Evolutionary conservation across 2,888 invertebrate genomes (phyloP).

Genomic region (Branchinecta sandiegonensis): DNA sequence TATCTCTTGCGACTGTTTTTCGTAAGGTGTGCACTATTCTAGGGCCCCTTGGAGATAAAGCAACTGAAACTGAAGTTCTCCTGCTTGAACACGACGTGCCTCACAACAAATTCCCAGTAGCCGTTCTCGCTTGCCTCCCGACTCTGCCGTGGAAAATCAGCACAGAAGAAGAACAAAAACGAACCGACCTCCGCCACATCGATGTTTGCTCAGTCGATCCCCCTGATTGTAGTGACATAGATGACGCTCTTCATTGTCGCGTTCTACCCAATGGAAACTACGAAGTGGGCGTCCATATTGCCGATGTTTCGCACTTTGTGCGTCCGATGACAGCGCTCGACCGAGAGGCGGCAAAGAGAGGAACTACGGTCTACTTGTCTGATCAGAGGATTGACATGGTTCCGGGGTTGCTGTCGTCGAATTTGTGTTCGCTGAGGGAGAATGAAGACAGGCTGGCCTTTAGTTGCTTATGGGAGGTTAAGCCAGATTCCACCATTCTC

Average conservation of each 20-base stretch:
- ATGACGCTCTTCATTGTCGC: constrained; percentile 88
- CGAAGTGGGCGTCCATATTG: constrained; percentile 93
- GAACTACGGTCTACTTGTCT: constrained; percentile 91
- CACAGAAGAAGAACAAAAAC: constrained; percentile 44
- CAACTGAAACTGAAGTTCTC: constrained; percentile 83
- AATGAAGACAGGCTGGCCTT: constrained; percentile 86
- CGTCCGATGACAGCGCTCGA: constrained; percentile 82
- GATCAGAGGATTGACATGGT: constrained; percentile 86
- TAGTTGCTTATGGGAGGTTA: constrained; percentile 88
- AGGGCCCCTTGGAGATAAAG: constrained; percentile 67
- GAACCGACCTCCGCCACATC: constrained; percentile 68
- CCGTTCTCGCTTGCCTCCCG: constrained; percentile 81
- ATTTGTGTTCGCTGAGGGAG: constrained; percentile 83
- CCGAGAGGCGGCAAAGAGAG: constrained; percentile 76
- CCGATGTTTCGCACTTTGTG: constrained; percentile 95
- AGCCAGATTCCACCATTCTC: constrained; percentile 63
- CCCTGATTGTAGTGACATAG: constrained; percentile 96
- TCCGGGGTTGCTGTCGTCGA: constrained; percentile 74
- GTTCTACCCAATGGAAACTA: constrained; percentile 53
- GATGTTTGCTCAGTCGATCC: constrained; percentile 93
- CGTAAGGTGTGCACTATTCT: background rate
- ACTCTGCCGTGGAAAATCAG: constrained; percentile 76
- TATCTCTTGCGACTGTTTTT: too few relatives aligned
- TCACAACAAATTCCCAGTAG: constrained; percentile 84
- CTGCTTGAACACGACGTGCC: constrained; percentile 93